Conservation (phyloP, 2,113 vertebrate genomes). For the Tapirus terrestris region DNA sequence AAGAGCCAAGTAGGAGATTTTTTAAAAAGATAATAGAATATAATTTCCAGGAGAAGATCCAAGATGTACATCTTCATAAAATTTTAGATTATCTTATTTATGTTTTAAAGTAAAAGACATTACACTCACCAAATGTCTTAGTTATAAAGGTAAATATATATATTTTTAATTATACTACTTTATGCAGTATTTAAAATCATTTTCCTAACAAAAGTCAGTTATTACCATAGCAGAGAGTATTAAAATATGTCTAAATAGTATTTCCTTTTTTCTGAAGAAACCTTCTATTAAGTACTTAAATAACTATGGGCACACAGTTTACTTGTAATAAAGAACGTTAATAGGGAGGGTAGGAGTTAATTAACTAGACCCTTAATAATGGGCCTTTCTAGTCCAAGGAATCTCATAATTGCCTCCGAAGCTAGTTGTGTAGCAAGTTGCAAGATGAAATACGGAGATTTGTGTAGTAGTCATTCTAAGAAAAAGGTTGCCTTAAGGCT, state of each 20-base stretch:
- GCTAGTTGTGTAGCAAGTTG: slow-evolving; percentile 58
- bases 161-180: slow-evolving; percentile 26
- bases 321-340: slow-evolving; percentile 58
- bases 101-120: not conserved
- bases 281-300: slow-evolving; percentile 42
- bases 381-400: slow-evolving; percentile 63
- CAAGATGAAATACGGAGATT: slow-evolving; percentile 63
- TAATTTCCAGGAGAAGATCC: slow-evolving; percentile 40
- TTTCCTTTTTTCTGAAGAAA: slow-evolving; percentile 44
- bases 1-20: slow-evolving; percentile 8
- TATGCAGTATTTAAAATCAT: not conserved
- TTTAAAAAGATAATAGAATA: not conserved
- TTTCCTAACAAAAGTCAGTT: slow-evolving; percentile 48
- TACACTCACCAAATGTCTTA: slow-evolving; percentile 1
- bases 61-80: slow-evolving; percentile 46
- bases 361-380: slow-evolving; percentile 73
- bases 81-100: slow-evolving; percentile 56
- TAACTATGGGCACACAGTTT: slow-evolving; percentile 42
- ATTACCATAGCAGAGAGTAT: slow-evolving; percentile 15
- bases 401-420: slow-evolving; percentile 65
- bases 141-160: slow-evolving; percentile 50
- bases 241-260: slow-evolving; percentile 55
- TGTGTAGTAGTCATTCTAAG: slow-evolving; percentile 41
- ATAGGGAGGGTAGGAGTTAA: slow-evolving; percentile 69
- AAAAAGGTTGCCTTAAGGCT: slow-evolving; percentile 68